Conservation (phyloP, 1,140 invertebrate species). For the Neodiprion lecontei region DNA sequence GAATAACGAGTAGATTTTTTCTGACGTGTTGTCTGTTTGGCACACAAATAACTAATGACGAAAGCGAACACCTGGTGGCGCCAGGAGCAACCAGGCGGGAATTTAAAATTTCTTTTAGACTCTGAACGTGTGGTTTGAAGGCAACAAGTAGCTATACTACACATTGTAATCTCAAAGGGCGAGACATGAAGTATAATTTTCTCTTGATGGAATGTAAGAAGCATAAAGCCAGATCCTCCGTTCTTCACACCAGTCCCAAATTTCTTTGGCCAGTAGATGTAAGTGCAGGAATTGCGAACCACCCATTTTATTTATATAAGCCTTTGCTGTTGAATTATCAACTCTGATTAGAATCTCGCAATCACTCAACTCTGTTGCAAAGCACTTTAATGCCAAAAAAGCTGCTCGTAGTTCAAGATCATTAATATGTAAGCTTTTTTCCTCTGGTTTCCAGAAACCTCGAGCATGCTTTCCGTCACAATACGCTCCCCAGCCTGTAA, state of each 20-base stretch:
- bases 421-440: constrained; percentile 45
- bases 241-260: constrained; percentile 48
- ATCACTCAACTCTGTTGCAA: constrained; percentile 37
- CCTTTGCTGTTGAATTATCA: constrained; percentile 52
- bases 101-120: no score
- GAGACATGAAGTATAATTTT: constrained; percentile 20
- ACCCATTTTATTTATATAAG: constrained; percentile 47
- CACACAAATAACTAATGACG: no score
- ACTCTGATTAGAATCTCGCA: constrained; percentile 43
- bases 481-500: constrained; percentile 44
- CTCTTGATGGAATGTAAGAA: constrained; percentile 46
- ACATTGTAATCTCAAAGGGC: no score
- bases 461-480: constrained; percentile 32
- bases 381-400: constrained; percentile 46
- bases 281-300: constrained; percentile 43
- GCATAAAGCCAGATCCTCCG: constrained; percentile 40
- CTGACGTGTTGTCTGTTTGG: no score
- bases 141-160: no score
- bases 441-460: constrained; percentile 38
- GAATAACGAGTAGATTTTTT: no score
- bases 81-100: no score
- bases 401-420: constrained; percentile 47
- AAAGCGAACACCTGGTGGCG: no score
- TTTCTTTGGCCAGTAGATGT: constrained; percentile 33
- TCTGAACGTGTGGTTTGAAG: no score